Percentiles rank a stretch among this genome's conserved stretches.
Conservation (phyloP, 2,888 invertebrate genomes). For the Boloria selene region DNA sequence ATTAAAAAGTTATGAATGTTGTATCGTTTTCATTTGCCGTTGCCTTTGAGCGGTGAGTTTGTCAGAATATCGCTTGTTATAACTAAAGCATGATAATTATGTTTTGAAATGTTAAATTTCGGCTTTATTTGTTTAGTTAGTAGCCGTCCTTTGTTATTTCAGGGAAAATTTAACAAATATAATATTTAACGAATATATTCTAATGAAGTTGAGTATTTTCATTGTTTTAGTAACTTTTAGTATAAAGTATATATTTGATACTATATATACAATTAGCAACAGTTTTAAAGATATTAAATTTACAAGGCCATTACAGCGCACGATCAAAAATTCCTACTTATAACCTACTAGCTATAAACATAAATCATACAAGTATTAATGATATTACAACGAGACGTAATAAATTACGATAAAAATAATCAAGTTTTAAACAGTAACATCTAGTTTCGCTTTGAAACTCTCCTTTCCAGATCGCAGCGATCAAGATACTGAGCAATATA, state of each 20-base stretch:
- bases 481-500: constrained; percentile 23
- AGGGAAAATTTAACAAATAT: neutral
- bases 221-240: neutral
- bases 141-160: constrained; percentile 4
- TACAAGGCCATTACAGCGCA: too few relatives aligned
- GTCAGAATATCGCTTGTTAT: constrained; percentile 1
- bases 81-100: constrained; percentile 10
- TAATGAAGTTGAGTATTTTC: neutral
- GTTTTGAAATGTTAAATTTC: constrained; percentile 1
- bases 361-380: neutral
- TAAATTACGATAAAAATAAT: constrained; percentile 11
- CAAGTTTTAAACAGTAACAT: constrained; percentile 9
- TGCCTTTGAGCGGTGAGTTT: neutral
- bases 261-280: too few relatives aligned
- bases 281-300: too few relatives aligned
- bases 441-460: constrained; percentile 14
- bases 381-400: neutral
- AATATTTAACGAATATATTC: constrained; percentile 3
- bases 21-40: constrained; percentile 12
- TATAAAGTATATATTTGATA: too few relatives aligned
- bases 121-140: constrained; percentile 4
- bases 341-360: neutral
- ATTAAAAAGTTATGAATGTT: constrained; percentile 49
- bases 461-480: constrained; percentile 23
- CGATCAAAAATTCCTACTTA: neutral